phyloP scores from a whole-genome alignment of 2,888 invertebrate species.

The Ochlodes sylvanus region DNA sequence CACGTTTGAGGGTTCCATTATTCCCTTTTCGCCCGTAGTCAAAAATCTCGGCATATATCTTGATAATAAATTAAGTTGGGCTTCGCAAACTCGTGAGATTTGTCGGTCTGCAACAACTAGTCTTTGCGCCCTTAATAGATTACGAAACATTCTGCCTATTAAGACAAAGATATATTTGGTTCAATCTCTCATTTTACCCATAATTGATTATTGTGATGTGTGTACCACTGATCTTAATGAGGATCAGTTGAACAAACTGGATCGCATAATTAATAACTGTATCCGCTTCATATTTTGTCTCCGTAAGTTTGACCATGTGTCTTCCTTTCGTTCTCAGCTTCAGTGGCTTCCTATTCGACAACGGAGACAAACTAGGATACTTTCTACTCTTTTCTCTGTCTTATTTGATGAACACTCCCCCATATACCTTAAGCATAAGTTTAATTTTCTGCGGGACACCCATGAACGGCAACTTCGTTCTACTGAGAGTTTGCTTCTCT shows the following conservation, averaged over 20 bases:
- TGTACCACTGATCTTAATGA: too few relatives aligned
- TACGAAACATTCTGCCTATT: conserved; percentile 11
- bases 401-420: neutral
- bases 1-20: neutral
- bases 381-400: neutral
- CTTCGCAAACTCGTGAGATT: neutral
- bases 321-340: neutral
- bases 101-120: too few relatives aligned
- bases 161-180: conserved; percentile 12
- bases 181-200: conserved; percentile 13
- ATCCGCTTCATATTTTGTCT: neutral
- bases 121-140: neutral
- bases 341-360: neutral
- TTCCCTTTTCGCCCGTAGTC: neutral
- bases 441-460: too few relatives aligned
- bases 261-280: neutral
- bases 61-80: neutral
- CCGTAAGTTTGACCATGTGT: neutral
- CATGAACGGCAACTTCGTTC: too few relatives aligned
- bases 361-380: neutral
- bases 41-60: neutral
- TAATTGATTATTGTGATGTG: too few relatives aligned
- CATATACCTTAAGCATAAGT: neutral
- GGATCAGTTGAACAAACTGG: neutral
- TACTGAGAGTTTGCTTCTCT: too few relatives aligned